Base-by-base conservation (phyloP, 2,797 vertebrate species). In the Esox masquinongy region DNA sequence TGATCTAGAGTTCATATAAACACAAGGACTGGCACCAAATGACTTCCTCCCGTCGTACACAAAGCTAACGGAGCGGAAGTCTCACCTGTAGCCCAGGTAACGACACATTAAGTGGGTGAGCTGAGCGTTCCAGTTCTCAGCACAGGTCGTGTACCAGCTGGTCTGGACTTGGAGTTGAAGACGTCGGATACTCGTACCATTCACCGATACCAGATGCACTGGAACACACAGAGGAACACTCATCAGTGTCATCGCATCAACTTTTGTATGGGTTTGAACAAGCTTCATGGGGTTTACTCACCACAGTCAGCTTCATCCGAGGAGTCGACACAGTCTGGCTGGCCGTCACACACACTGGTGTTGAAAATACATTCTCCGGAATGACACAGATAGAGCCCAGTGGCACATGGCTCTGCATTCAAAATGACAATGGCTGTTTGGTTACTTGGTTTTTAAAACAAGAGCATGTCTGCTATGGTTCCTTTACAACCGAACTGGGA, bases 251-350 rank as follows among this genome's bases (percentile, higher is more conserved):
- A 4, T 26, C 11, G 59, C 22, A 61, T 26, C n/a, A 61, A 61
- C 12, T 61, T n/a, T 19, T 61, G 4, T 61, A 26, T 14, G 24
- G 11, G n/a, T 61, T 17, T 61, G 12, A n/a, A 53, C 50, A 53
- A 70, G 63, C 49, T 74, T 66, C 16, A 26, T 26, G 63, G 4
- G 56, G 9, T 43, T 47, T 4, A 79, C 90, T 85, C 93, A 98
- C 97, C 89, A 72, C 97, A 98, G 0, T 92, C 75, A 0, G 84
- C 84, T 90, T 98, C 97, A 31, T 98, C 97, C 0, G 96, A 95
- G 53, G 89, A 92, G 0, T 97, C 96, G 1, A 86, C 73, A 86
- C 97, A 98, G n/a, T 98, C 91, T 1, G 73, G 69, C 0, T 78
- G 0, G 0, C 79, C 77, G 0, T 98, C 91, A 91, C 98, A 99